phyloP scores from a whole-genome alignment of 2,797 vertebrate species.

The Chrysolophus pictus region DNA sequence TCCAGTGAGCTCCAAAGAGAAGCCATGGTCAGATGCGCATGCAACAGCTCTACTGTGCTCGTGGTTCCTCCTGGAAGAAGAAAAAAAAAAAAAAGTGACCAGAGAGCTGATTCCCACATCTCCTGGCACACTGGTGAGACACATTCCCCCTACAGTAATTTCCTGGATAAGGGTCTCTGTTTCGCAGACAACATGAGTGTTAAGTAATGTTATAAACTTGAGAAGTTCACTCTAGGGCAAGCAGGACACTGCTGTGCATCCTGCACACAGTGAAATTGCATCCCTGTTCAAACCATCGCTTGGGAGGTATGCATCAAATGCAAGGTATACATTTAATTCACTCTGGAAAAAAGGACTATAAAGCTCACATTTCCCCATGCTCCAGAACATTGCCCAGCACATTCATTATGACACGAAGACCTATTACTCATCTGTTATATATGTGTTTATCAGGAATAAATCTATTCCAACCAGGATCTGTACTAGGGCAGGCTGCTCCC shows the following conservation, averaged over 20 bases:
- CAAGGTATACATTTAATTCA: not conserved
- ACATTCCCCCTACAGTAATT: not conserved
- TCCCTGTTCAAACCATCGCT: not conserved
- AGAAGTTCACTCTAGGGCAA: not conserved
- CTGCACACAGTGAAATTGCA: not conserved
- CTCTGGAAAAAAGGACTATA: not conserved
- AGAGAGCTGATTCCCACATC: rapidly evolving
- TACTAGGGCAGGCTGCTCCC: not conserved
- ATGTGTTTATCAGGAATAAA: not conserved
- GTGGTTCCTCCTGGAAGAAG: not conserved
- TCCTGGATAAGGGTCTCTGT: not conserved
- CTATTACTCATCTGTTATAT: not conserved
- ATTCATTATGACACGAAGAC: not conserved
- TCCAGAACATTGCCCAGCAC: not conserved
- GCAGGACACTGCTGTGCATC: not conserved
- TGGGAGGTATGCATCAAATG: not conserved
- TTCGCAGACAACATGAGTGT: not conserved
- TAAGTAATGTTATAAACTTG: not conserved
- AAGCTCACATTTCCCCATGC: not conserved
- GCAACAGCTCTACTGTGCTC: rapidly evolving
- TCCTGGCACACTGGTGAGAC: not conserved
- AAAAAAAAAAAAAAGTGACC: not conserved
- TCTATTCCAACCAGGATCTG: not conserved
- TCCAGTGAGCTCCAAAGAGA: constrained; percentile 56
- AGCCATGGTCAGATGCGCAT: not conserved